These are phyloP conservation scores for Typhlichthys eigenmanni DNA, from an alignment of 2,797 vertebrate species.

Conservation along the genomic window DNA sequence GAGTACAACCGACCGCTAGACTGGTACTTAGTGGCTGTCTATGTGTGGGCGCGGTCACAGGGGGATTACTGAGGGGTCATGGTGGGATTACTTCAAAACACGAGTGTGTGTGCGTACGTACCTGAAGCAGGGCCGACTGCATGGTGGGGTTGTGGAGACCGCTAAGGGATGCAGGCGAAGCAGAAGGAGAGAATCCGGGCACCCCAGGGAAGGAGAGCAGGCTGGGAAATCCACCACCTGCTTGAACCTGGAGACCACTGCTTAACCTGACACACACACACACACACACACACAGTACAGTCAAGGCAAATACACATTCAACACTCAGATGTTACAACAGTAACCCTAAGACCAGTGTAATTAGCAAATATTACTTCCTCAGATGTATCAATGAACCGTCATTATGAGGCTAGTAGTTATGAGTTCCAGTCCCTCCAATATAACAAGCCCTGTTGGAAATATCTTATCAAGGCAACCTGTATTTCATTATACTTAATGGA, in stretches of 20 bases:
- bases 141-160: slow-evolving; percentile 89
- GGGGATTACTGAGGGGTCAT: too few species aligned
- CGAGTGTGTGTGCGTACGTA: slow-evolving; percentile 48
- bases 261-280: slow-evolving; percentile 73
- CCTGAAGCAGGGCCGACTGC: slow-evolving; percentile 92
- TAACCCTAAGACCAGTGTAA: too few species aligned
- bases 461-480: too few species aligned
- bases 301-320: too few species aligned
- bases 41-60: too few species aligned
- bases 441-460: too few species aligned
- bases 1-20: too few species aligned
- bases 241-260: slow-evolving; percentile 86
- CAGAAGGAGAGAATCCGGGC: slow-evolving; percentile 87
- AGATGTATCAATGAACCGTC: not conserved
- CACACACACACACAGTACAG: slow-evolving; percentile 15
- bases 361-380: not conserved
- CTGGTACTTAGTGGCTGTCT: too few species aligned
- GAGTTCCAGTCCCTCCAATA: too few species aligned
- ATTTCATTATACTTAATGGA: too few species aligned
- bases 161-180: slow-evolving; percentile 83
- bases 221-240: slow-evolving; percentile 87
- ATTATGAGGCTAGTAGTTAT: too few species aligned
- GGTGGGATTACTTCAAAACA: not conserved
- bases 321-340: too few species aligned
- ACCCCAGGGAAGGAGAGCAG: slow-evolving; percentile 92